phyloP scores from a whole-genome alignment of 2,113 vertebrate genomes.

The Puntigrus tetrazona region DNA sequence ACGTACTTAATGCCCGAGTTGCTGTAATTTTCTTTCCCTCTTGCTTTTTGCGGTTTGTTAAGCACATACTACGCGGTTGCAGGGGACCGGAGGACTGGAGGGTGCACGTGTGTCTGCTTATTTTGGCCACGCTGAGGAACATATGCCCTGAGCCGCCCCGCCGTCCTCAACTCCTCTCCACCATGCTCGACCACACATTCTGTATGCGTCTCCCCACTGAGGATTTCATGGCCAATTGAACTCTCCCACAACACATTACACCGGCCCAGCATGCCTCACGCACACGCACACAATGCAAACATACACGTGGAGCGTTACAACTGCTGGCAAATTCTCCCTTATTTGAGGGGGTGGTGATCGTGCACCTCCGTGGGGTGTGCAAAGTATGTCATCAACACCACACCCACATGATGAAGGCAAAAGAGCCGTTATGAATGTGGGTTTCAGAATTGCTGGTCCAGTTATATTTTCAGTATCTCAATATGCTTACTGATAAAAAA shows the following conservation, averaged over 20 bases:
- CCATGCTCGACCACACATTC: slow-evolving; percentile 55
- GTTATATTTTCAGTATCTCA: not conserved
- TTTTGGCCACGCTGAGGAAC: slow-evolving; percentile 50
- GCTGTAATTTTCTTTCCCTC: slow-evolving; percentile 37
- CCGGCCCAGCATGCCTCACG: slow-evolving; percentile 41
- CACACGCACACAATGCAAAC: slow-evolving; percentile 7
- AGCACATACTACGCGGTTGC: slow-evolving; percentile 40
- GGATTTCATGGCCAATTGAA: slow-evolving; percentile 62
- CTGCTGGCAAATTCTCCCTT: slow-evolving; percentile 32
- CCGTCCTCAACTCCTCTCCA: slow-evolving; percentile 37
- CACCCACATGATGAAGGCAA: slow-evolving; percentile 1
- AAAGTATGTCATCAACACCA: slow-evolving; percentile 21
- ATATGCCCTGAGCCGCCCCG: slow-evolving; percentile 52
- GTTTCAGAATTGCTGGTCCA: not conserved
- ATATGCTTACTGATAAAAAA: not conserved
- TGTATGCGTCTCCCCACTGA: slow-evolving; percentile 50
- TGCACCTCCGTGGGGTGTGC: not conserved
- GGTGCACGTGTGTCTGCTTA: slow-evolving; percentile 37
- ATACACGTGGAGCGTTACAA: slow-evolving; percentile 14
- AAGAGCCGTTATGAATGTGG: slow-evolving; percentile 7
- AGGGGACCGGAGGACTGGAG: slow-evolving; percentile 28
- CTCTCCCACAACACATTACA: slow-evolving; percentile 37
- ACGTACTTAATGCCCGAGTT: slow-evolving; percentile 33
- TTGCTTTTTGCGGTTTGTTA: slow-evolving; percentile 54
- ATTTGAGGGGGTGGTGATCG: slow-evolving; percentile 18